Conservation (phyloP, 2,888 invertebrate genomes). For the Hoplodrina blanda region DNA sequence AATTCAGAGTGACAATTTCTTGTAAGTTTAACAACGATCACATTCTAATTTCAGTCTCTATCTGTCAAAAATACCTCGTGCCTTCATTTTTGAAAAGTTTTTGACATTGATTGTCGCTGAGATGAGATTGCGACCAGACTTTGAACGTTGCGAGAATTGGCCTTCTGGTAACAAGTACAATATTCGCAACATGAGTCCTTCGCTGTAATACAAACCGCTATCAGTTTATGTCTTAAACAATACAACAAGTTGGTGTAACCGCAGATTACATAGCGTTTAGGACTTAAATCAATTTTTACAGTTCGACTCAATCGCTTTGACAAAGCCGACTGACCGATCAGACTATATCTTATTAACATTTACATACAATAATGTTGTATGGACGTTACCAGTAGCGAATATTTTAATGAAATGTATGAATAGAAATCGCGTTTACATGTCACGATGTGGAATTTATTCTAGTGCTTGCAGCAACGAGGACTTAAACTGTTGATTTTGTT, state of each 20-base stretch:
- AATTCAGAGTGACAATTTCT: too few species aligned
- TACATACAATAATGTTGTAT: conserved; percentile 50
- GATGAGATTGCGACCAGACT: too few species aligned
- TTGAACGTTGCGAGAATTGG: too few species aligned
- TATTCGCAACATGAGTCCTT: neutral
- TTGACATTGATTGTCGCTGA: too few species aligned
- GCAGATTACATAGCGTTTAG: conserved; percentile 46
- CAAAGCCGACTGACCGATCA: conserved; percentile 55
- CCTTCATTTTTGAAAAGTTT: too few species aligned
- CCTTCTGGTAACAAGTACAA: too few species aligned
- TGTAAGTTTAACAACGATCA: too few species aligned
- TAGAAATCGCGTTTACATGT: conserved; percentile 41
- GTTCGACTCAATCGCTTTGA: conserved; percentile 51
- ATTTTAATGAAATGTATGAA: conserved; percentile 35
- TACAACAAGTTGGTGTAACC: conserved; percentile 11
- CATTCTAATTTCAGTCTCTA: too few species aligned
- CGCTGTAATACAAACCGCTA: neutral
- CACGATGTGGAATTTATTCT: conserved; percentile 37
- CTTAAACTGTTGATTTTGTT: conserved; percentile 13
- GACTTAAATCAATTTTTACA: conserved; percentile 56
- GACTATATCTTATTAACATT: conserved; percentile 26
- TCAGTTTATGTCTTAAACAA: conserved; percentile 9
- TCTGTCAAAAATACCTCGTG: too few species aligned
- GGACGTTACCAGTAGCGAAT: conserved; percentile 13
- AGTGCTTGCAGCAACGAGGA: neutral